Evolutionary conservation across 2,797 vertebrate species (phyloP), one percentile per base, ranked within the genome.

Genomic region (Sciurus vulgaris): DNA sequence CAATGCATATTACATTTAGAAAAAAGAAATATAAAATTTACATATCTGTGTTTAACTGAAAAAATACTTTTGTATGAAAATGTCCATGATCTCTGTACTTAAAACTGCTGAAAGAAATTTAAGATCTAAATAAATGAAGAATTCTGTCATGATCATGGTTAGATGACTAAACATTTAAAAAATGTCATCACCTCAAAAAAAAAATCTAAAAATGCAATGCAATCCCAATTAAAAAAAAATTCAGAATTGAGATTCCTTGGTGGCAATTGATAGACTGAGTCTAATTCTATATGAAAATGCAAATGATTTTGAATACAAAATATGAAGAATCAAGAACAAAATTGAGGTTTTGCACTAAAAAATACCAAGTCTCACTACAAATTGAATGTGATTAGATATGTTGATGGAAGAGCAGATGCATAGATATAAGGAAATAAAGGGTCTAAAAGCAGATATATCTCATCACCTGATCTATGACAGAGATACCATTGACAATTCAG

Each of bases 51-150:
- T 74, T 76, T 67, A 67, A 94, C 17, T 76, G 54, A 74, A 83
- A 54, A 74, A 77, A 13, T 49, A 65, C 73, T 47, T 86, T 82
- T 5, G 24, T 86, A 73, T 74, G 67, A 47, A 76, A 78, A 33
- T 65, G 44, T 85, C 61, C 15, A 49, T 78, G 26, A 87, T 13
- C 3, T 63, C 4, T 70, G 41, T 44, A 24, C 3, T 35, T 51
- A 84, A 92, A 89, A 44, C 70, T 87, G 15, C 22, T 73, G 49
- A 83, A 41, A 73, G 14, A 91, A 67, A 20, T 86, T 89, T 18
- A 47, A 79, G 38, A 65, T 9, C 15, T 59, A 74, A 56, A 61
- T 59, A 86, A 93, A 38, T 72, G 15, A 12, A 86, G 35, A 86
- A 93, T 41, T 65, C 8, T 88, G 11, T 73, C 38, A 47, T 74